phyloP scores from a whole-genome alignment of 1,140 invertebrate species.

The Harlomillsia oculata region DNA sequence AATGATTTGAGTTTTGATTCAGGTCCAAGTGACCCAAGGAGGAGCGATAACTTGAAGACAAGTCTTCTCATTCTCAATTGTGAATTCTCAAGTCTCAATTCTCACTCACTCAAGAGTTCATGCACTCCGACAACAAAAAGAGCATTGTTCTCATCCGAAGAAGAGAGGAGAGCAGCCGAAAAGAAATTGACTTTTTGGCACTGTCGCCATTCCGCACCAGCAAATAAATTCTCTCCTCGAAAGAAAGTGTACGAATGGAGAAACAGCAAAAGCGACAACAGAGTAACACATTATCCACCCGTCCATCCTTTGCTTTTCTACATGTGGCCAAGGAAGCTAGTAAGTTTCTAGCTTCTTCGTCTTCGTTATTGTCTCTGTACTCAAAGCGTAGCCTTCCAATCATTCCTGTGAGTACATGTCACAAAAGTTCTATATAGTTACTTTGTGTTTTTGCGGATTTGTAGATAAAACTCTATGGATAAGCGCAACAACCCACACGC shows the following conservation, averaged over 20 bases:
- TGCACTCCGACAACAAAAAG: slow-evolving; percentile 22
- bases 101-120: neutral
- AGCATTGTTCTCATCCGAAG: slow-evolving; percentile 13
- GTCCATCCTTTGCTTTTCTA: slow-evolving; percentile 10
- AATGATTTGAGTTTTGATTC: no score
- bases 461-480: neutral
- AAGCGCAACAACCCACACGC: slow-evolving; percentile 13
- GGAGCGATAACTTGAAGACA: neutral
- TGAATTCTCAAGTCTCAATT: neutral
- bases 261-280: neutral
- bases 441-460: no score
- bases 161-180: slow-evolving; percentile 6
- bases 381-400: no score
- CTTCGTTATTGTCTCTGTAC: no score
- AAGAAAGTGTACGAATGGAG: neutral
- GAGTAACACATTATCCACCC: neutral
- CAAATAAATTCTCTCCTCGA: slow-evolving; percentile 13
- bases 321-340: no score
- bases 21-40: slow-evolving; percentile 5
- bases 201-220: slow-evolving; percentile 5
- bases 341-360: no score
- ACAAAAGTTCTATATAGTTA: no score
- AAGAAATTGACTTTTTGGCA: neutral
- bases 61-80: neutral
- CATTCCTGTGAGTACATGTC: no score